Evolutionary conservation across 2,113 vertebrate species (phyloP).

Genomic region (Quiscalus mexicanus): DNA sequence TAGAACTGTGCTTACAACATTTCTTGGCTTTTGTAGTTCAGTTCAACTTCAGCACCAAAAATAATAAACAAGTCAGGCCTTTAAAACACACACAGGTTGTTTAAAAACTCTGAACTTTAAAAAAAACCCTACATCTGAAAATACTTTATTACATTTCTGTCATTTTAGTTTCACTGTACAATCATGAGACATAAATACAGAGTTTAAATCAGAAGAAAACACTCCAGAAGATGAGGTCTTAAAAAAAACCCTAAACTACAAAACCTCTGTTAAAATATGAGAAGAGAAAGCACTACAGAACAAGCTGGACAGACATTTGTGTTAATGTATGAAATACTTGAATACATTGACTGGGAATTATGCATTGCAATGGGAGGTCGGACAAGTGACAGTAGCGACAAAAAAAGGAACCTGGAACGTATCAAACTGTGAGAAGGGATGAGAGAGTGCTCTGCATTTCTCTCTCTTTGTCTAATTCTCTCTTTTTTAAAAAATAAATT

Average conservation of each 20-base stretch:
- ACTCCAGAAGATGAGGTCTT: background rate
- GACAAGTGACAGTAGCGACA: background rate
- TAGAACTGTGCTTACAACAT: background rate
- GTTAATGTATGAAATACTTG: background rate
- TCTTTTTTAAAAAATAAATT: background rate
- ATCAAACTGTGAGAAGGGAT: background rate
- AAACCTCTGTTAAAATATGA: background rate
- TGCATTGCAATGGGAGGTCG: background rate
- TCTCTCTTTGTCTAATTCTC: background rate
- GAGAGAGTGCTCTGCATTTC: background rate
- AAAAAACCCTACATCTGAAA: background rate
- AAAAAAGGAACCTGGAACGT: background rate
- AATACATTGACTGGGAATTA: background rate
- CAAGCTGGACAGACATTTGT: background rate
- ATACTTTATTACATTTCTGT: background rate
- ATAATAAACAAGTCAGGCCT: slow-evolving; percentile 30
- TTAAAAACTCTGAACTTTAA: background rate
- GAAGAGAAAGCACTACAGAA: background rate
- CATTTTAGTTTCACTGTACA: background rate
- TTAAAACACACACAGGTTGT: background rate
- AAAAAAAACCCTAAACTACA: background rate
- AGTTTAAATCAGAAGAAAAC: background rate
- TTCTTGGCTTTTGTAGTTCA: slow-evolving; percentile 7
- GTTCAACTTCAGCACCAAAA: slow-evolving; percentile 39
- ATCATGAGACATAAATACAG: background rate